A percentile compares a stretch with the other conserved stretches of the same genome.
Evolutionary conservation across 2,797 vertebrate species (phyloP).

Genomic region (Loris lydekkerianus): DNA sequence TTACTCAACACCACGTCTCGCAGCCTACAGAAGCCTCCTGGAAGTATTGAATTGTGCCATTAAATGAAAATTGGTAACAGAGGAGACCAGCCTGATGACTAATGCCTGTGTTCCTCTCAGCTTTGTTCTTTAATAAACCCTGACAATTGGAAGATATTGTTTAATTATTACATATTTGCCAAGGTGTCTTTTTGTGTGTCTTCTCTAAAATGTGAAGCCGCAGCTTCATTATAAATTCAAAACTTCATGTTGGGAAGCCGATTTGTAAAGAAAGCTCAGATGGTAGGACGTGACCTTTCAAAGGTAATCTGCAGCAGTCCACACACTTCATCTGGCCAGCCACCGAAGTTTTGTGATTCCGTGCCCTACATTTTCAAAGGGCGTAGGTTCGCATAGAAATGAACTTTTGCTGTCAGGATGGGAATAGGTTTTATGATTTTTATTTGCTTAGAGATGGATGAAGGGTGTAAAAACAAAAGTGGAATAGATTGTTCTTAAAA

Average conservation of each 20-base stretch:
- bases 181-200: background rate
- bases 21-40: background rate
- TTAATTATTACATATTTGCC: background rate
- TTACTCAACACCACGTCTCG: background rate
- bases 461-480: background rate
- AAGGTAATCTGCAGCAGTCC: background rate
- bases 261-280: background rate
- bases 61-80: background rate
- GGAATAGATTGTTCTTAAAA: background rate
- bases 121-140: constrained; percentile 19
- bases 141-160: background rate
- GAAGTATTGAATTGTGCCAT: background rate
- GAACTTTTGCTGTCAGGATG: background rate
- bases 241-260: background rate
- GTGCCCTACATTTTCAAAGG: background rate
- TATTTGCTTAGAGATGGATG: constrained; percentile 41
- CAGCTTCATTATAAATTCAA: background rate
- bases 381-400: background rate
- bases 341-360: background rate
- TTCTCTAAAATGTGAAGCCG: constrained; percentile 40
- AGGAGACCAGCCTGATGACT: background rate
- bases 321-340: background rate
- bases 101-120: background rate
- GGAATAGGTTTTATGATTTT: constrained; percentile 5
- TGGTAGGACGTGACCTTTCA: background rate